A percentile compares a stretch with the other conserved stretches of the same genome.
Evolutionary conservation across 35 echinoderm and acorn worm species (phyloP).

Genomic region (Holothuria glaberrima): DNA sequence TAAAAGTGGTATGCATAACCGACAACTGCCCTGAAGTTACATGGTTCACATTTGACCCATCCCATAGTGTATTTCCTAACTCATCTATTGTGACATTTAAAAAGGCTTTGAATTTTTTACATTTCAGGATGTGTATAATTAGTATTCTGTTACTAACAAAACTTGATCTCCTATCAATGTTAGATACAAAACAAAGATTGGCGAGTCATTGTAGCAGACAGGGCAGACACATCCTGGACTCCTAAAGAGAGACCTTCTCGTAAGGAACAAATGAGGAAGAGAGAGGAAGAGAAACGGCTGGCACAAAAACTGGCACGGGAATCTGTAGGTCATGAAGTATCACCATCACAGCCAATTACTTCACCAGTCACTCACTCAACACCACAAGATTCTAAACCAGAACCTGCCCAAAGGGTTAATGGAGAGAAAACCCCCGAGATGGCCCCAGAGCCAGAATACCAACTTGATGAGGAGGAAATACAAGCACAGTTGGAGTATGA

Average conservation of each 20-base stretch:
- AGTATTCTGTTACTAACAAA: too few relatives aligned
- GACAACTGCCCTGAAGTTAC: too few relatives aligned
- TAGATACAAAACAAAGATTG: constrained; percentile 36
- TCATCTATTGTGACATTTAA: too few relatives aligned
- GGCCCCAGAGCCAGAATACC: not conserved
- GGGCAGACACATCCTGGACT: constrained; percentile 45
- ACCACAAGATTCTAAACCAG: constrained; percentile 26
- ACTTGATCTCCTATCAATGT: too few relatives aligned
- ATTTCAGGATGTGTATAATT: too few relatives aligned
- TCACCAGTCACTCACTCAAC: constrained; percentile 49
- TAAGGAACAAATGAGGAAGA: constrained; percentile 66
- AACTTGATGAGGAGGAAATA: not conserved
- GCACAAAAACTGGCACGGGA: constrained; percentile 39
- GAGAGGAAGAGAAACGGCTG: constrained; percentile 50
- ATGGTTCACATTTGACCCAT: too few relatives aligned
- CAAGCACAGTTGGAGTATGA: not conserved
- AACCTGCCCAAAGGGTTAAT: constrained; percentile 12
- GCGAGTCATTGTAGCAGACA: constrained; percentile 3
- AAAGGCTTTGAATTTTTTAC: too few relatives aligned
- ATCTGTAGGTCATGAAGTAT: not conserved
- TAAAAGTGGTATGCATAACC: too few relatives aligned
- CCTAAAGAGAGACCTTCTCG: constrained; percentile 66
- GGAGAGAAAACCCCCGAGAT: not conserved
- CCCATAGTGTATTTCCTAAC: too few relatives aligned
- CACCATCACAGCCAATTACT: constrained; percentile 26